Conservation (phyloP, 2,797 vertebrate genomes). For the Hydrocynus forskahlii region DNA sequence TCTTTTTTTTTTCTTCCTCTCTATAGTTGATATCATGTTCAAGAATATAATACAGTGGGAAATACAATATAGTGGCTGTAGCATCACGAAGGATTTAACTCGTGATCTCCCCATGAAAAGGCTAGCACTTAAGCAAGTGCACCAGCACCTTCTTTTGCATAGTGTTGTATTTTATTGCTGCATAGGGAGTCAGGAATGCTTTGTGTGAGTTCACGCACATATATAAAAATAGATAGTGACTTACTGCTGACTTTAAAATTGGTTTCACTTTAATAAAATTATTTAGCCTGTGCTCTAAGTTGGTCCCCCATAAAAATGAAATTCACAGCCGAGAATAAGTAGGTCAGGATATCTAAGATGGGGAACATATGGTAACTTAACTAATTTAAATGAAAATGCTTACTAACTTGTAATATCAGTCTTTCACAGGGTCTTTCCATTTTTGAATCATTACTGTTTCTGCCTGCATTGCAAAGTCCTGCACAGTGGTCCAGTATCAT, state of each 20-base stretch:
- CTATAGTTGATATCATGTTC: too few relatives aligned
- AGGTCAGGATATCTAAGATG: neutral
- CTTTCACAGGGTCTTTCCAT: neutral
- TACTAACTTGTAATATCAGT: neutral
- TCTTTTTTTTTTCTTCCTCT: too few relatives aligned
- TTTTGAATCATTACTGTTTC: neutral
- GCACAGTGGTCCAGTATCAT: neutral
- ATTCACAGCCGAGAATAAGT: neutral
- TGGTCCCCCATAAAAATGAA: neutral
- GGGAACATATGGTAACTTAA: neutral
- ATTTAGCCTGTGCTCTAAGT: neutral
- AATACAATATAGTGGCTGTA: too few relatives aligned
- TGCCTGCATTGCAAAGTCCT: neutral
- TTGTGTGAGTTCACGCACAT: neutral
- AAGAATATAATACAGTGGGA: constrained; percentile 4
- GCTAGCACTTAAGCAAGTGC: too few relatives aligned
- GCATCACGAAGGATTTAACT: too few relatives aligned
- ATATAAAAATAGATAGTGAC: neutral
- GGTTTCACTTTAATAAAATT: neutral
- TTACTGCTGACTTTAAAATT: neutral
- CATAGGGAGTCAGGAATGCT: neutral
- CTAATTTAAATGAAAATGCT: neutral
- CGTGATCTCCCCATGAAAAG: too few relatives aligned
- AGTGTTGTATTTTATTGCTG: neutral
- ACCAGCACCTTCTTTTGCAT: neutral